Conservation (phyloP, 2,113 vertebrate species). For the Lepus timidus region DNA sequence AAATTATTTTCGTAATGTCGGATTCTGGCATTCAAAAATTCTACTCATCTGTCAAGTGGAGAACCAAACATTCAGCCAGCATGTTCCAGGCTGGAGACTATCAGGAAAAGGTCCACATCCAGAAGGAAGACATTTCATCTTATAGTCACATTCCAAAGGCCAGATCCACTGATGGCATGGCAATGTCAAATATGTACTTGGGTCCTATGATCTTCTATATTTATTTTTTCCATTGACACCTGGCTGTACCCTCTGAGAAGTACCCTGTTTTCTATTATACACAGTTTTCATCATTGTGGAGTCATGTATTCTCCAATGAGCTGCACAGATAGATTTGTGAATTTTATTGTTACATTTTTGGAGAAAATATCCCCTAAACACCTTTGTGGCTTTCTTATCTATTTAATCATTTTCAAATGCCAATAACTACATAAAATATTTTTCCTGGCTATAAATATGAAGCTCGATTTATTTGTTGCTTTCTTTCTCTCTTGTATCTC, state of each 20-base stretch:
- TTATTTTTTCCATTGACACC: not conserved
- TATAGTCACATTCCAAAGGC: not conserved
- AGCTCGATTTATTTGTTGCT: not conserved
- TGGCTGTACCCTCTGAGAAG: not conserved
- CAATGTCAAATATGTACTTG: not conserved
- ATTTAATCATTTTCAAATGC: not conserved
- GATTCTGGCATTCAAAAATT: not conserved
- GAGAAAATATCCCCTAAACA: not conserved
- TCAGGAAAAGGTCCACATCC: not conserved
- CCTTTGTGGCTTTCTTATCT: not conserved
- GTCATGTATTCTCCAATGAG: not conserved
- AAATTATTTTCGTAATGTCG: not conserved
- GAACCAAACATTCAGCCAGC: not conserved
- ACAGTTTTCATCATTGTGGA: not conserved
- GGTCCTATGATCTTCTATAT: not conserved
- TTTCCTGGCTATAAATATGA: not conserved
- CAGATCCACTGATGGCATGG: not conserved
- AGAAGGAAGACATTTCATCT: not conserved
- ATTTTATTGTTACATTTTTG: not conserved
- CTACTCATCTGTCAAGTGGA: not conserved
- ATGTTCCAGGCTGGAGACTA: not conserved
- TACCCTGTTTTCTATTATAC: not conserved
- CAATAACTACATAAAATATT: not conserved
- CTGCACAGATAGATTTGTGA: not conserved
- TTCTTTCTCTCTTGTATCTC: not conserved